Conservation (phyloP, 2,888 invertebrate species). For the Fragum fragum region DNA sequence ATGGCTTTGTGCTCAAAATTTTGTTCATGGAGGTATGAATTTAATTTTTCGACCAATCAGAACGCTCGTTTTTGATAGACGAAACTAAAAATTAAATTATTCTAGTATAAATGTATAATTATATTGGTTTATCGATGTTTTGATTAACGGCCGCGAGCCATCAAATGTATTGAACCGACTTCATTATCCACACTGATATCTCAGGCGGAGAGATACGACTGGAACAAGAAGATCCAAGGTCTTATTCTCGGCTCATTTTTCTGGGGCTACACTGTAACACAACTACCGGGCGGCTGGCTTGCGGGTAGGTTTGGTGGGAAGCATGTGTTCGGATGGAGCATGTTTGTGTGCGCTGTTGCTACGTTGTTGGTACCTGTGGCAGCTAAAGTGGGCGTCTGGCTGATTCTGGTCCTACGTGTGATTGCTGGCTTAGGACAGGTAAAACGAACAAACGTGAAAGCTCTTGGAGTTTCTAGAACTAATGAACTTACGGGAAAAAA, state of each 20-base stretch:
- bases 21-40: no score
- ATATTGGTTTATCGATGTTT: no score
- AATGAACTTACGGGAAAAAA: no score
- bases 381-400: slow-evolving; percentile 90
- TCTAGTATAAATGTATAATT: no score
- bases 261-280: slow-evolving; percentile 83
- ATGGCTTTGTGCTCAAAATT: no score
- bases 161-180: not conserved
- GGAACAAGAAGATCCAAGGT: slow-evolving; percentile 80
- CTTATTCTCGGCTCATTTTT: slow-evolving; percentile 83
- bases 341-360: slow-evolving; percentile 93
- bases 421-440: slow-evolving; percentile 94
- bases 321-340: slow-evolving; percentile 93
- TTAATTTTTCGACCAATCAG: no score
- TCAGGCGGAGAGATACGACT: slow-evolving; percentile 75
- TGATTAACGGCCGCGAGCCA: no score
- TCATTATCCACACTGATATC: not conserved
- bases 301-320: slow-evolving; percentile 95
- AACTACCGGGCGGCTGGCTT: slow-evolving; percentile 87
- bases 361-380: slow-evolving; percentile 93
- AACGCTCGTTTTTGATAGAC: no score
- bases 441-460: slow-evolving; percentile 29
- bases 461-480: no score
- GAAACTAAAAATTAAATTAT: no score
- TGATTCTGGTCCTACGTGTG: slow-evolving; percentile 91